Base-by-base conservation (phyloP, 1,140 invertebrate species). In the Sarcophaga bullata region DNA sequence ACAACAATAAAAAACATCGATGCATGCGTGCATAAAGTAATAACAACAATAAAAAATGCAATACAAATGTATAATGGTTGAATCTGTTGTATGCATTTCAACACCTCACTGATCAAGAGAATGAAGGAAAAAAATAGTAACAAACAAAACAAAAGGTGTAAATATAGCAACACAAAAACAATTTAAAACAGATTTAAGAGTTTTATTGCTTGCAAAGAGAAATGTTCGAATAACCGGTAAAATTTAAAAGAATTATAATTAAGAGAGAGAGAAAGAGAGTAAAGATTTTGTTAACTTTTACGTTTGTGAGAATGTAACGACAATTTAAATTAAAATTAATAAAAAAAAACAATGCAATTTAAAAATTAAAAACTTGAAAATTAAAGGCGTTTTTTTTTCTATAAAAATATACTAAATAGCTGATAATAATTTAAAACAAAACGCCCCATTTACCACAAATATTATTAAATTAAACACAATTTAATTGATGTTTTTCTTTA, bases 71-170 rank as follows among this genome's bases (percentile, higher is more conserved):
- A 19, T 25, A 19, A 19, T 68, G 62, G 17, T 68, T 15, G 54
- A 15, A 15, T 15, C 73, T 47, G 11, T 76, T 49, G 46, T 15
- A 48, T 49, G 73, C 73, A 76, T 76, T 76, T 76, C 73, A 76
- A 76, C 73, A 76, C 73, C 73, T 76, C 73, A 76, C 47, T 76
- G 73, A 49, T 76, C 48, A n/a, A 19, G 0, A 68, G 17, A 62
- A n/a, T 7, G 54, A 15, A 7, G 4, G 4, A 1, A 37, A 37
- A 37, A 37, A 37, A 37, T 4, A 37, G 25, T 4, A 37, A 37
- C 19, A 19, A 25, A 68, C 62, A 68, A 68, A 68, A 19, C 15
- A 68, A n/a, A 68, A 68, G 4, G 19, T 52, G 50, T 37, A 52
- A 52, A 52, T 6, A 52, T 10, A 52, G 6, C 1, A 52, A 52